Evolutionary conservation across 2,113 vertebrate genomes (phyloP).

Genomic region (Herpetotheres cachinnans): DNA sequence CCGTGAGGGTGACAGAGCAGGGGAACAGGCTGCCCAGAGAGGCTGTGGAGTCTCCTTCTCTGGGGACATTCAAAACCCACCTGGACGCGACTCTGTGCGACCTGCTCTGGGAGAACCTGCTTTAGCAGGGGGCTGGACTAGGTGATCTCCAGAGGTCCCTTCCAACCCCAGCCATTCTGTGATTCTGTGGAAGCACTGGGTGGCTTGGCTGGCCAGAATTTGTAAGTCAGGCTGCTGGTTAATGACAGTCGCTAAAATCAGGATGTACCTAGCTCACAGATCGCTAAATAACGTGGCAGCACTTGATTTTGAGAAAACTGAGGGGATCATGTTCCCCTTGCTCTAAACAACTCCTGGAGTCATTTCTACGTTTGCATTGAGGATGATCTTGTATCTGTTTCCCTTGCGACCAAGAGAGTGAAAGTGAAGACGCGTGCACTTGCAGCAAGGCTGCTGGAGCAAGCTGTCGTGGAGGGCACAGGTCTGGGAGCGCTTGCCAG

Average conservation of each 20-base stretch:
- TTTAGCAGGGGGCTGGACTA: too few species aligned
- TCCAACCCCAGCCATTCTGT: too few species aligned
- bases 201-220: not conserved
- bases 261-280: not conserved
- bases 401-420: too few species aligned
- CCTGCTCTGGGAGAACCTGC: too few species aligned
- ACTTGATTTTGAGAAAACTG: not conserved
- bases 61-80: too few species aligned
- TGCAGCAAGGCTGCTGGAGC: not conserved
- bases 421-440: accelerated
- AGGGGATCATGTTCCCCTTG: accelerated
- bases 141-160: too few species aligned
- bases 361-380: not conserved
- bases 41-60: too few species aligned
- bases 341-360: not conserved
- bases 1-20: too few species aligned
- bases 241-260: not conserved
- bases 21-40: too few species aligned
- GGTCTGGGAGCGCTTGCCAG: accelerated
- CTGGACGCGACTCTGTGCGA: too few species aligned
- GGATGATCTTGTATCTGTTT: accelerated
- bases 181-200: too few species aligned
- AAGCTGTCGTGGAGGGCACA: not conserved
- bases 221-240: not conserved
- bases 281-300: not conserved